Evolutionary conservation across 2,797 vertebrate species (phyloP).

Genomic region (Numenius phaeopus): DNA sequence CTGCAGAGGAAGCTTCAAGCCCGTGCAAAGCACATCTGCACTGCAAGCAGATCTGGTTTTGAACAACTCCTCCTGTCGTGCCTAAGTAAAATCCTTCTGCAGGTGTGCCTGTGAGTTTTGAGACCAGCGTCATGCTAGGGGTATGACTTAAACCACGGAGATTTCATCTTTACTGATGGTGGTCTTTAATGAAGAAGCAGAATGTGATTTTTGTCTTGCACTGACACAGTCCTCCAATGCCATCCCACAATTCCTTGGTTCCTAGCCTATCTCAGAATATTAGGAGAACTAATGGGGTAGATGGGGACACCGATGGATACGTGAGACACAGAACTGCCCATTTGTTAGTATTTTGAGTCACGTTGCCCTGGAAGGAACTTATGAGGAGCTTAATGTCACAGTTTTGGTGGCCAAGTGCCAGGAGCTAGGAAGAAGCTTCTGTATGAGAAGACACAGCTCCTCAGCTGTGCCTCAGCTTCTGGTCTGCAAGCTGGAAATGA

Average conservation of each 20-base stretch:
- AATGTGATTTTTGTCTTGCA: neutral
- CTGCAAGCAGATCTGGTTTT: neutral
- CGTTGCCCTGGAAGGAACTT: neutral
- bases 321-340: neutral
- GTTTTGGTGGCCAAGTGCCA: neutral
- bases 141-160: neutral
- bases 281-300: neutral
- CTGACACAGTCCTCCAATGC: neutral
- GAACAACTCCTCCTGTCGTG: neutral
- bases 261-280: neutral
- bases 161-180: neutral
- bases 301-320: neutral
- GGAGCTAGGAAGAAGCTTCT: neutral
- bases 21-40: rapidly evolving
- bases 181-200: neutral
- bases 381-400: neutral
- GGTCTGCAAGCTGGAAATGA: neutral
- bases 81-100: neutral
- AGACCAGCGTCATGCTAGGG: neutral
- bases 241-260: neutral
- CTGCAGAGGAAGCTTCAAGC: neutral
- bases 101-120: neutral
- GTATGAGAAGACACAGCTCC: neutral
- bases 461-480: neutral
- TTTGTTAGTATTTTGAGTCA: neutral